These are phyloP conservation scores for Cydia amplana DNA, from an alignment of 1,140 invertebrate genomes.

Conservation along the genomic window DNA sequence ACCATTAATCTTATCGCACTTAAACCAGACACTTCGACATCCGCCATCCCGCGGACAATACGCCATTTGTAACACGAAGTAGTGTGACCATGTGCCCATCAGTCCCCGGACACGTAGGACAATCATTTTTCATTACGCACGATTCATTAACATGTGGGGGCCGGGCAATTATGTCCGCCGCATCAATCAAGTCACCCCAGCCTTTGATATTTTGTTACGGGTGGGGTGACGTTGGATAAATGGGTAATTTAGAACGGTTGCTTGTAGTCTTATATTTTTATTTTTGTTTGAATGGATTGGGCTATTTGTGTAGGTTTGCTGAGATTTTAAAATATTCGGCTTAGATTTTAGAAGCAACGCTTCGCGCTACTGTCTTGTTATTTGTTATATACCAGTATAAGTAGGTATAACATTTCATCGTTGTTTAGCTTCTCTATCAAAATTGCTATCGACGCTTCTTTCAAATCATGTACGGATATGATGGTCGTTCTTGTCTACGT, in stretches of 20 bases:
- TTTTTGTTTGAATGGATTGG: not conserved
- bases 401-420: too few relatives aligned
- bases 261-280: not conserved
- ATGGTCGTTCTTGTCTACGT: too few relatives aligned
- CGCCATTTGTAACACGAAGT: constrained; percentile 48
- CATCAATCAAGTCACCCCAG: constrained; percentile 71
- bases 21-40: constrained; percentile 26
- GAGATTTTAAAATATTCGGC: constrained; percentile 1
- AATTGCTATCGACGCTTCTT: too few relatives aligned
- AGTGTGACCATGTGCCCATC: constrained; percentile 57
- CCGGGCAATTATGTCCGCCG: constrained; percentile 70
- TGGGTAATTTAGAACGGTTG: constrained; percentile 25
- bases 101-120: constrained; percentile 55
- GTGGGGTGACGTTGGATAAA: constrained; percentile 31
- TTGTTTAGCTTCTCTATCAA: too few relatives aligned
- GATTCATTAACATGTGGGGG: constrained; percentile 73
- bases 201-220: constrained; percentile 63
- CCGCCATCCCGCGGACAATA: constrained; percentile 24
- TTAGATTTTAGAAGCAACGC: constrained; percentile 9
- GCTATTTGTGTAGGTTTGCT: not conserved
- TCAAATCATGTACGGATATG: too few relatives aligned
- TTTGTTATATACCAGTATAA: too few relatives aligned
- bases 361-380: not conserved
- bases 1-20: constrained; percentile 8
- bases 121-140: constrained; percentile 76